Base-by-base conservation (phyloP, 2,113 vertebrate species). In the Tetraodon nigroviridis region DNA sequence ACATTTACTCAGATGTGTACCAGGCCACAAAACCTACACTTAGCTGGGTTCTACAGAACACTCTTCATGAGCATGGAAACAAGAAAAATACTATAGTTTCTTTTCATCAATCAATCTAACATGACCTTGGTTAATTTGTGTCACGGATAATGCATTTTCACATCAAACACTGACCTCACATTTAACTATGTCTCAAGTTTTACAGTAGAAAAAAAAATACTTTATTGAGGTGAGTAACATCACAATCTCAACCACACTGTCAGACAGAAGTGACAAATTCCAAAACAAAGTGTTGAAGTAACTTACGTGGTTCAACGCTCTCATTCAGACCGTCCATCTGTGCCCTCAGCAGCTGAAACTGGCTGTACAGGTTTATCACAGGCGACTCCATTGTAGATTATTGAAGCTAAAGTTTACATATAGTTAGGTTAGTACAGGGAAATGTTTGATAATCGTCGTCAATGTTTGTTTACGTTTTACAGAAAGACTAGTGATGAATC, bases 261-360 rank as follows among this genome's bases (percentile, higher is more conserved):
- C 44, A 46, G 10, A 49, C 27, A 19, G 3, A 59, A 13, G 63
- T 54, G 53, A 1, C 50, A 78, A 59, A 74, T 57, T 61, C 13
- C 61, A 24, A 27, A 54, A 21, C 17, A 6, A 7, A 20, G 15
- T 19, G 49, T 64, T 51, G 19, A 58, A 78, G 58, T 54, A 60
- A 94, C 95, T 94, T 89, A 98, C 95, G 89, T 63, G 75, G 90
- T 61, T 96, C 93, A 2, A 88, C 84, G 41, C 87, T 89, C 59
- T 94, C 93, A 49, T 87, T 94, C 61, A 97, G 80, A 13, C 89
- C 62, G 55, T 97, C 94, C 32, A 90, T 78, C 66, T 92, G 93
- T 60, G 81, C 88, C 6, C 79, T 52, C 19, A 98, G 86, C 41
- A 90, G 92, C 53, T 93, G 92, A 50, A 90, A 92, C 64, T 92